These are phyloP conservation scores for Clarias platycephalus DNA, from an alignment of 2,797 vertebrate genomes.

Conservation along the genomic window DNA sequence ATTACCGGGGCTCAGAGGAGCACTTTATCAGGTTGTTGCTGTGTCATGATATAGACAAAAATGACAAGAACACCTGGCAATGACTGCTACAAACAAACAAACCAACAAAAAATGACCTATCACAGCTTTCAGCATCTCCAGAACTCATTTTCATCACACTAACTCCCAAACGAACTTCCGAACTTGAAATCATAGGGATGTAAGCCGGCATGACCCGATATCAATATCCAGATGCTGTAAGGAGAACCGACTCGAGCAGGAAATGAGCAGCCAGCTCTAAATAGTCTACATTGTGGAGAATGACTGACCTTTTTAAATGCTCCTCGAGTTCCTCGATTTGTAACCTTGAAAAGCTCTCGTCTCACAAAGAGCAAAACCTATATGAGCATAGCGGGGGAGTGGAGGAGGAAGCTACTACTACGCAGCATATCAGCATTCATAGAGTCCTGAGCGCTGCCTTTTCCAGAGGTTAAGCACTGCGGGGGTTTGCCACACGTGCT, in stretches of 20 bases:
- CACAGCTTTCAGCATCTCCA: neutral
- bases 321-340: conserved; percentile 43
- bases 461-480: conserved; percentile 58
- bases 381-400: conserved; percentile 24
- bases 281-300: conserved; percentile 51
- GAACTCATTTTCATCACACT: neutral
- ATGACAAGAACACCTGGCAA: neutral
- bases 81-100: neutral
- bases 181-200: conserved; percentile 2
- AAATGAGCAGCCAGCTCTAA: conserved; percentile 38
- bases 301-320: conserved; percentile 56
- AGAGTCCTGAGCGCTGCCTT: conserved; percentile 52
- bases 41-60: neutral
- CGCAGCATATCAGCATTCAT: conserved; percentile 56
- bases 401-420: neutral
- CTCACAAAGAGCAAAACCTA: conserved; percentile 46
- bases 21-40: conserved; percentile 1
- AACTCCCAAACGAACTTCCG: conserved; percentile 15
- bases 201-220: conserved; percentile 29
- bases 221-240: conserved; percentile 8
- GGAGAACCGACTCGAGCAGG: conserved; percentile 41
- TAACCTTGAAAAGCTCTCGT: conserved; percentile 48
- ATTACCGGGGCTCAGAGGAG: neutral
- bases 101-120: neutral
- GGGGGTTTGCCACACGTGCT: conserved; percentile 51